Evolutionary conservation across 1,140 invertebrate genomes (phyloP).

Genomic region (Drosophila sucinea): DNA sequence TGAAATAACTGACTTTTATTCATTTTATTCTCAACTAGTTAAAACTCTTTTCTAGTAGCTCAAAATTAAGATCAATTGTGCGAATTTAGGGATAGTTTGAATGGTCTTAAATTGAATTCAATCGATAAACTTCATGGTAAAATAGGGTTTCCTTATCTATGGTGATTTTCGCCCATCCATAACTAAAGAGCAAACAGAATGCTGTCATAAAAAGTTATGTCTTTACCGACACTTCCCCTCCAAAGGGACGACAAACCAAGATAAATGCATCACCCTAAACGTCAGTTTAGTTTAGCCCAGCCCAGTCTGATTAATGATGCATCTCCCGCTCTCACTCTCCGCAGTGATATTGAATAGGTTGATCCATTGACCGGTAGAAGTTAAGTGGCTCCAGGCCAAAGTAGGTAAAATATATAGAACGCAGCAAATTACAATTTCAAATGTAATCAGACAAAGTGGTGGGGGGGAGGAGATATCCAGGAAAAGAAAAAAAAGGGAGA

Average conservation of each 20-base stretch:
- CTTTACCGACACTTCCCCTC: not conserved
- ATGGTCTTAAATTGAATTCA: no score
- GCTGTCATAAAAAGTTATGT: not conserved
- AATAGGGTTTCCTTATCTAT: no score
- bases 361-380: constrained; percentile 72
- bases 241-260: not conserved
- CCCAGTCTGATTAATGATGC: constrained; percentile 59
- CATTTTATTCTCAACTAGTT: no score
- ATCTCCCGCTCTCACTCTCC: not conserved
- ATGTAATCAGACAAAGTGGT: constrained; percentile 83
- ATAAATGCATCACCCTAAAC: not conserved
- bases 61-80: no score
- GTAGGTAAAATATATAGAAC: constrained; percentile 51
- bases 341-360: constrained; percentile 62
- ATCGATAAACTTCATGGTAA: no score
- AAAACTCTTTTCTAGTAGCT: no score
- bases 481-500: not conserved
- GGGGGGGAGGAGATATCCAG: constrained; percentile 54
- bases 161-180: not conserved
- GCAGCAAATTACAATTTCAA: constrained; percentile 83
- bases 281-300: constrained; percentile 20
- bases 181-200: not conserved
- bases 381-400: constrained; percentile 41
- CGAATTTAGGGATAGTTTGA: no score
- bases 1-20: no score